A percentile compares a stretch with the other conserved stretches of the same genome.
Conservation (phyloP, 2,113 vertebrate genomes). For the Anguilla rostrata region DNA sequence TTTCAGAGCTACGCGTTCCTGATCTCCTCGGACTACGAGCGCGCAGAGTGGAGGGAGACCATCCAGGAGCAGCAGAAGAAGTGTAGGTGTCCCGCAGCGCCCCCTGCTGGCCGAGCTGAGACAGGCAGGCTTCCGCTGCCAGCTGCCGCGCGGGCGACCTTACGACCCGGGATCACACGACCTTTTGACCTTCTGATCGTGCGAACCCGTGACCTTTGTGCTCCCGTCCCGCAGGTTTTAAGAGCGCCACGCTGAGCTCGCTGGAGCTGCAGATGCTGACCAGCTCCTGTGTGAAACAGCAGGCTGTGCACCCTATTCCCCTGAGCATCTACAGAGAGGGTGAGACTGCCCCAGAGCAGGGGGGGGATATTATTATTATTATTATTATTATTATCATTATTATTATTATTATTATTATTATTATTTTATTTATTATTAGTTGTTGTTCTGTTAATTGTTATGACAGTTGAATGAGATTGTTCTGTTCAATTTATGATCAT, state of each 20-base stretch:
- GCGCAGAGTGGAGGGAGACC: slow-evolving; percentile 91
- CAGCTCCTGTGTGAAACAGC: slow-evolving; percentile 94
- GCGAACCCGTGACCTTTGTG: neutral
- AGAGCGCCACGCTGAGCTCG: slow-evolving; percentile 86
- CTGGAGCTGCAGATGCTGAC: slow-evolving; percentile 98
- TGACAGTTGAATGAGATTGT: too few species aligned
- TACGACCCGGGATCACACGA: too few species aligned
- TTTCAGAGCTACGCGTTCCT: slow-evolving; percentile 89
- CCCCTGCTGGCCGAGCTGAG: neutral
- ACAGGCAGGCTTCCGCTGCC: neutral
- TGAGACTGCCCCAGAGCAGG: slow-evolving; percentile 11
- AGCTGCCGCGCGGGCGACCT: too few species aligned
- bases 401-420: too few species aligned
- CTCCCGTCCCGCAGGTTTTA: slow-evolving; percentile 74
- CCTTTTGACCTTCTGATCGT: neutral
- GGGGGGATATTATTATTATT: too few species aligned
- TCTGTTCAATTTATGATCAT: too few species aligned
- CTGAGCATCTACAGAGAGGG: slow-evolving; percentile 94
- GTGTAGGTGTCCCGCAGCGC: slow-evolving; percentile 72
- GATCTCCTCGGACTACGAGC: slow-evolving; percentile 94
- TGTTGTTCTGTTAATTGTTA: too few species aligned
- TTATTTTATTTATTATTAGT: too few species aligned
- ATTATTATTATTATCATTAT: too few species aligned
- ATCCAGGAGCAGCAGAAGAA: slow-evolving; percentile 97
- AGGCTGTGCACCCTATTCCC: slow-evolving; percentile 93